phyloP scores from a whole-genome alignment of 1,140 invertebrate genomes.

The Grapholita molesta region DNA sequence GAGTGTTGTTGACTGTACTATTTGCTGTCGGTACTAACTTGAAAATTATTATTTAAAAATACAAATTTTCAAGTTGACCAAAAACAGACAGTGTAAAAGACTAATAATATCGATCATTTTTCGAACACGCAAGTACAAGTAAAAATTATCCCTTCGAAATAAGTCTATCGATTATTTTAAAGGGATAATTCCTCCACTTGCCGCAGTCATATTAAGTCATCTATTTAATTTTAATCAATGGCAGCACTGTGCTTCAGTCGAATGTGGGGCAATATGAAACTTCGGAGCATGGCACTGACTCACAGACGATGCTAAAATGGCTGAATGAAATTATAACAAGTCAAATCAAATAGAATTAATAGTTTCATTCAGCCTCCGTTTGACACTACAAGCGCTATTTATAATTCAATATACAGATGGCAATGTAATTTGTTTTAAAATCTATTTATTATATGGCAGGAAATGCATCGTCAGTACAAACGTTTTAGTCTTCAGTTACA shows the following conservation, averaged over 20 bases:
- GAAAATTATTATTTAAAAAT: background rate
- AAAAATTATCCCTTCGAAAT: background rate
- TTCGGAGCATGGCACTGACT: background rate
- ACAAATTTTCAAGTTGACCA: background rate
- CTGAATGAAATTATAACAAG: background rate
- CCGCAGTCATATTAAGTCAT: background rate
- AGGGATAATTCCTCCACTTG: background rate
- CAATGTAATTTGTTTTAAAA: background rate
- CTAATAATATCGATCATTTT: background rate
- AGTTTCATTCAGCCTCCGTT: background rate
- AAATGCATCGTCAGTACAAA: conserved; percentile 17
- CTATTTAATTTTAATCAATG: conserved; percentile 6
- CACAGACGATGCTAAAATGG: conserved; percentile 15
- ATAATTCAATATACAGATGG: background rate
- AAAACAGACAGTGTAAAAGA: background rate
- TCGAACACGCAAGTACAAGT: background rate
- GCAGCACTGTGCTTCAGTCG: conserved; percentile 14
- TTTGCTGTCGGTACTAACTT: background rate
- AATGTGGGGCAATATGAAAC: background rate
- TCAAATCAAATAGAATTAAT: background rate
- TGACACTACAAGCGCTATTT: background rate
- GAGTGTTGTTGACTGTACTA: too few relatives aligned
- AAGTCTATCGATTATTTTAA: background rate
- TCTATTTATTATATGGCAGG: conserved; percentile 15
- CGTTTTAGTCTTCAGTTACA: conserved; percentile 10